Evolutionary conservation across 2,113 vertebrate genomes (phyloP).

Genomic region (Cygnus buccinator): DNA sequence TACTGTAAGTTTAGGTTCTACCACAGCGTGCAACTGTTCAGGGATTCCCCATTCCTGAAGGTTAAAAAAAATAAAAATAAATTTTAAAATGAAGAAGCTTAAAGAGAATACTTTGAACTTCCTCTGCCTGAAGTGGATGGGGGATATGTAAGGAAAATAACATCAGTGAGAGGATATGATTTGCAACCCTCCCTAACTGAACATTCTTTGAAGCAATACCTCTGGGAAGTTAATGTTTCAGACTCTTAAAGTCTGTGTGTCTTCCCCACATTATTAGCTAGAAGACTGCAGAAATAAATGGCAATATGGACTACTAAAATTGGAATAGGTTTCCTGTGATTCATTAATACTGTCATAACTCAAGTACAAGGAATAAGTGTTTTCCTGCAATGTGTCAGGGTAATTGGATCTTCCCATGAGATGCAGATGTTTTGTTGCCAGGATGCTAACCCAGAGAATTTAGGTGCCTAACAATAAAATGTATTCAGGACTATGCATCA

Average conservation of each 20-base stretch:
- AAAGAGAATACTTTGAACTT: not conserved
- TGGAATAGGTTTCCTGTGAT: not conserved
- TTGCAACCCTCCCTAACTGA: not conserved
- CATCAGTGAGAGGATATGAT: not conserved
- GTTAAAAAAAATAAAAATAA: not conserved
- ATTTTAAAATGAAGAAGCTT: not conserved
- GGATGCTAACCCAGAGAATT: not conserved
- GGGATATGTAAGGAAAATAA: not conserved
- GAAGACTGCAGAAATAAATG: not conserved
- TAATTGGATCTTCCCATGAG: not conserved
- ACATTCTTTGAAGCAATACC: not conserved
- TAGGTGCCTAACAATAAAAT: not conserved
- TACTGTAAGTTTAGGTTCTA: not conserved
- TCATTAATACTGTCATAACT: not conserved
- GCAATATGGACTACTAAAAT: not conserved
- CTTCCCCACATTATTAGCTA: not conserved
- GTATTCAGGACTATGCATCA: not conserved
- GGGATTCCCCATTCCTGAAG: not conserved
- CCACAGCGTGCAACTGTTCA: not conserved
- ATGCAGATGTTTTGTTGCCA: not conserved
- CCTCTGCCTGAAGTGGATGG: not conserved
- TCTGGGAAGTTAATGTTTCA: not conserved
- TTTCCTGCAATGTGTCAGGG: not conserved
- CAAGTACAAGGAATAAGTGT: not conserved
- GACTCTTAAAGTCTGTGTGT: not conserved